Evolutionary conservation across 2,797 vertebrate genomes (phyloP).

Genomic region (Champsocephalus esox): DNA sequence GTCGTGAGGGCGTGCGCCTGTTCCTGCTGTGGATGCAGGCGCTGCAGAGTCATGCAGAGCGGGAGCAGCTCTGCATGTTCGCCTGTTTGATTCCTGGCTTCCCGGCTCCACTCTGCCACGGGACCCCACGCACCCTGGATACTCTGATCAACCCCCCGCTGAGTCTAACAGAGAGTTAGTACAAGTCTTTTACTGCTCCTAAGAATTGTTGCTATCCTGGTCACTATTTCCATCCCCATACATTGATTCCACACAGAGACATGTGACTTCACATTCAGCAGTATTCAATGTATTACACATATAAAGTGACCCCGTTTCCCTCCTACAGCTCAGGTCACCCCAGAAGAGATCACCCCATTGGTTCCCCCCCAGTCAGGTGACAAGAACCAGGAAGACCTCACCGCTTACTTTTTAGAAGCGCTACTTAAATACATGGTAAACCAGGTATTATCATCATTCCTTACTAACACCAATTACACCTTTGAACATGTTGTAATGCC

Average conservation of each 20-base stretch:
- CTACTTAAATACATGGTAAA: constrained; percentile 99
- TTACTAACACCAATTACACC: constrained; percentile 75
- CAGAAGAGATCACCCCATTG: constrained; percentile 97
- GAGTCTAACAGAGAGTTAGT: constrained; percentile 95
- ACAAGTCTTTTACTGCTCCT: too few relatives aligned
- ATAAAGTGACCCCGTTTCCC: neutral
- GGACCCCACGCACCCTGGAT: constrained; percentile 94
- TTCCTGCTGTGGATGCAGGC: constrained; percentile 99
- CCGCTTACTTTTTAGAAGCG: constrained; percentile 97
- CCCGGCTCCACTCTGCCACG: constrained; percentile 92
- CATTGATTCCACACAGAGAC: neutral
- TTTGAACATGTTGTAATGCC: neutral
- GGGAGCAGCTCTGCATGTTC: constrained; percentile 97
- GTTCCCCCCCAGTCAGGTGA: constrained; percentile 98
- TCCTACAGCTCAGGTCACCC: constrained; percentile 92
- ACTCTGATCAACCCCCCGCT: constrained; percentile 95
- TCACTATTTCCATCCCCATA: neutral
- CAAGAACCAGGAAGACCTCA: constrained; percentile 98
- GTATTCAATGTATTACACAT: neutral
- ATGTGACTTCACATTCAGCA: neutral
- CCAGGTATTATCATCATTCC: constrained; percentile 90
- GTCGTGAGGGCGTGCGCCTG: constrained; percentile 95
- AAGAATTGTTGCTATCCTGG: too few relatives aligned
- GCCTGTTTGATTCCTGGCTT: constrained; percentile 98
- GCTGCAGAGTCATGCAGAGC: constrained; percentile 93